Evolutionary conservation across 1,140 invertebrate species (phyloP).

Genomic region (Papilio helenus): DNA sequence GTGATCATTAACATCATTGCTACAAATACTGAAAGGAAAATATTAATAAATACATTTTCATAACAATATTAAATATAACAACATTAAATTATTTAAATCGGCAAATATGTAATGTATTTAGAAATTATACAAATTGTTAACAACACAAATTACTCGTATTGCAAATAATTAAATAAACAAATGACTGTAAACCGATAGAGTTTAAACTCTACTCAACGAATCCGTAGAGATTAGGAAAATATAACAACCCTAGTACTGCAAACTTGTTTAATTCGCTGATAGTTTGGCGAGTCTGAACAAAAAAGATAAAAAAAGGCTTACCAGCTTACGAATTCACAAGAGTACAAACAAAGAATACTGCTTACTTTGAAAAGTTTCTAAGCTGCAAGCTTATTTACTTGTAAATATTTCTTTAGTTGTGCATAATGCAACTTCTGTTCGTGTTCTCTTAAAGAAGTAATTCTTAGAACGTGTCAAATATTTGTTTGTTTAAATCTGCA

Average conservation of each 20-base stretch:
- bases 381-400: conserved; percentile 6
- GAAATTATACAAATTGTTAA: no score
- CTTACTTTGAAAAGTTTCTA: conserved; percentile 5
- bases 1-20: no score
- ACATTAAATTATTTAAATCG: no score
- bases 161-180: background rate
- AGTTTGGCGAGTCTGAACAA: conserved; percentile 55
- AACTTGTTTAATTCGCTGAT: conserved; percentile 58
- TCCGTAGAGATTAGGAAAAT: conserved; percentile 2
- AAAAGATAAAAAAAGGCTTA: conserved; percentile 54
- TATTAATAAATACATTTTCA: no score
- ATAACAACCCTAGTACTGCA: conserved; percentile 47
- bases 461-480: no score
- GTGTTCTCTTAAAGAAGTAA: background rate
- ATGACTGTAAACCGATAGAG: no score
- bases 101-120: no score
- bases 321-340: conserved; percentile 18
- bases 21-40: no score
- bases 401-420: background rate
- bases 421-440: background rate
- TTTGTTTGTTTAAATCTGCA: no score
- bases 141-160: background rate
- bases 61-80: no score
- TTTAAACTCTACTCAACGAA: background rate
- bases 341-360: conserved; percentile 28